Evolutionary conservation across 2,888 invertebrate genomes (phyloP), one percentile per base, ranked within the genome.

Genomic region (Nymphalis c-album): DNA sequence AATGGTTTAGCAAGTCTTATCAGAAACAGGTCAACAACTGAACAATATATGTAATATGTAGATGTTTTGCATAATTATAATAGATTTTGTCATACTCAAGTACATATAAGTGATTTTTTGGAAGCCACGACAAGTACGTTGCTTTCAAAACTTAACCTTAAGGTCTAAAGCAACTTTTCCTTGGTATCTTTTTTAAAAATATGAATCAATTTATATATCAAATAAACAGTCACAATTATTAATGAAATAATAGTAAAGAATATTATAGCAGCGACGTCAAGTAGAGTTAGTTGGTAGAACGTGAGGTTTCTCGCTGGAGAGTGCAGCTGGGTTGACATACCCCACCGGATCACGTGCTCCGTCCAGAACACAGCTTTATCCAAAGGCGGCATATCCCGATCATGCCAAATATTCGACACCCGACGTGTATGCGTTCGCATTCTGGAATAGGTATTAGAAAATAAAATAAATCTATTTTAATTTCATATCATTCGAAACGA

Each of bases 361-460:
- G 93, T 88, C 90, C 93, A 93, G 86, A 93, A 94, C 0, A 94
- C 84, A 0, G 94, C 94, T 0, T 92, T 93, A 64, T 94, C 92
- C 35, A 94, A 71, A 0, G 94, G 94, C 7, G 90, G 80, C 17
- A 85, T 83, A 64, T 88, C 87, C 3, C 94, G 86, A 77, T 93
- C 91, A 22, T 85, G 86, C 87, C 94, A 94, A 45, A 93, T 88
- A 70, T 85, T 83, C 0, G 94, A 93, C 2, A 92, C 80, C 5
- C 83, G 81, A 0, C 83, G 79, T 0, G 94, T 93, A 60, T 88
- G 87, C 10, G 84, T 17, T 16, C 89, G 84, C 84, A 88, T 88
- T 72, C 93, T 93, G 88, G 0, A 84, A 85, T 26, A 31, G 26
- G 5, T 31, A 48, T 55, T 67, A 69, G 71, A 22, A 45, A n/a